Conservation (phyloP, 2,888 invertebrate species). For the Pyrgus malvae region DNA sequence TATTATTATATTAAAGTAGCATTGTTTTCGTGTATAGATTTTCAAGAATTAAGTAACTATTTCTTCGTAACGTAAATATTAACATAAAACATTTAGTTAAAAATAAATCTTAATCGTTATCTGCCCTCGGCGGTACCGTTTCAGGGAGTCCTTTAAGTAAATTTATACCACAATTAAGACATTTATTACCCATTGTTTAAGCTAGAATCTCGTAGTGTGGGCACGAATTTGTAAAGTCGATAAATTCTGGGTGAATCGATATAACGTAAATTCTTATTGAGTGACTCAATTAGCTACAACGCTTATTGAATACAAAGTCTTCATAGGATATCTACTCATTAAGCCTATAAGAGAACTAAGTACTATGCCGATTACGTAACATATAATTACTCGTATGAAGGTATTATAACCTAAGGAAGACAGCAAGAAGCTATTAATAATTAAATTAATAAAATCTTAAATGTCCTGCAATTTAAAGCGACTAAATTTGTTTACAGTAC, state of each 20-base stretch:
- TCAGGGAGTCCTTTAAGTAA: constrained; percentile 29
- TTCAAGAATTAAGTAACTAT: no score
- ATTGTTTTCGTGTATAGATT: no score
- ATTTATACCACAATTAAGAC: constrained; percentile 44
- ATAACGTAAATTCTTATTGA: constrained; percentile 10
- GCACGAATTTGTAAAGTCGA: constrained; percentile 19
- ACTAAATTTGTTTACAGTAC: no score
- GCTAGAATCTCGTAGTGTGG: constrained; percentile 9
- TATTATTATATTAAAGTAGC: no score
- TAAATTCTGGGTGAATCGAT: constrained; percentile 22
- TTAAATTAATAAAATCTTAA: no score
- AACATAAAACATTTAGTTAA: constrained; percentile 29
- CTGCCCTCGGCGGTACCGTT: constrained; percentile 32
- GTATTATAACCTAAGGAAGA: no score
- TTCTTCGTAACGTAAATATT: no score
- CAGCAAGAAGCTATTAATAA: no score
- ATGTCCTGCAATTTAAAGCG: no score
- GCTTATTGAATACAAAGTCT: constrained; percentile 11
- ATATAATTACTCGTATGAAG: no score
- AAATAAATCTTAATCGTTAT: constrained; percentile 36
- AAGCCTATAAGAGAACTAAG: neutral
- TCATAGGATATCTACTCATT: no score
- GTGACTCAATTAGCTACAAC: constrained; percentile 20
- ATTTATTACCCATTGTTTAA: constrained; percentile 44
- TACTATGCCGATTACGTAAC: no score